Evolutionary conservation across 2,888 invertebrate genomes (phyloP).

Genomic region (Allophyes oxyacanthae): DNA sequence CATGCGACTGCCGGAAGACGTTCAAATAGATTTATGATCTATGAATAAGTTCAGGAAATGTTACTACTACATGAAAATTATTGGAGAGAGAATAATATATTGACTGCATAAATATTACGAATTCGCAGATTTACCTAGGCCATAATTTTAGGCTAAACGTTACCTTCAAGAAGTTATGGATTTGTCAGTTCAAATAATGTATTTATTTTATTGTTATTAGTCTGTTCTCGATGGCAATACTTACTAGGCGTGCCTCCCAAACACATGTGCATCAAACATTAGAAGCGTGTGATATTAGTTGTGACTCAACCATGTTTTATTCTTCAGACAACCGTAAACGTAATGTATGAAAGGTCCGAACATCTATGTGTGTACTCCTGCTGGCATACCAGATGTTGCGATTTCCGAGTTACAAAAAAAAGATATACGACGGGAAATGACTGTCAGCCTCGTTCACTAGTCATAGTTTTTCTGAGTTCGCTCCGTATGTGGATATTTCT

Average conservation of each 20-base stretch:
- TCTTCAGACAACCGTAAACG: conserved; percentile 65
- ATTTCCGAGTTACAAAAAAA: conserved; percentile 81
- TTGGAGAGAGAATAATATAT: too few species aligned
- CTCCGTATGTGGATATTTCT: conserved; percentile 57
- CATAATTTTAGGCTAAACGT: too few species aligned
- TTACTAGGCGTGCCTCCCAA: neutral
- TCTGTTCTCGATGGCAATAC: neutral
- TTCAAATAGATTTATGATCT: neutral
- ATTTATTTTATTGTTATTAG: neutral
- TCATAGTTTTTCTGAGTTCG: conserved; percentile 74
- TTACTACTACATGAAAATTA: neutral
- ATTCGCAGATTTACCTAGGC: too few species aligned
- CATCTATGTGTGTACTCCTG: conserved; percentile 61
- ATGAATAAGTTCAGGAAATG: conserved; percentile 8
- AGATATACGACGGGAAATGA: conserved; percentile 84
- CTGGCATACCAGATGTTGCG: conserved; percentile 80
- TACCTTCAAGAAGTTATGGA: too few species aligned
- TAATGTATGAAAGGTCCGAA: conserved; percentile 62
- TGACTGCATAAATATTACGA: too few species aligned
- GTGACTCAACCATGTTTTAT: conserved; percentile 50
- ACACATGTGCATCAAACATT: conserved; percentile 33
- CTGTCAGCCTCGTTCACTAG: conserved; percentile 76
- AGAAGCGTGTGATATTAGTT: conserved; percentile 54
- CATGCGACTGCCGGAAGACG: conserved; percentile 9
- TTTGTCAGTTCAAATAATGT: too few species aligned